Base-by-base conservation (phyloP, 1,140 invertebrate genomes). In the Ctenoplectra terminalis region DNA sequence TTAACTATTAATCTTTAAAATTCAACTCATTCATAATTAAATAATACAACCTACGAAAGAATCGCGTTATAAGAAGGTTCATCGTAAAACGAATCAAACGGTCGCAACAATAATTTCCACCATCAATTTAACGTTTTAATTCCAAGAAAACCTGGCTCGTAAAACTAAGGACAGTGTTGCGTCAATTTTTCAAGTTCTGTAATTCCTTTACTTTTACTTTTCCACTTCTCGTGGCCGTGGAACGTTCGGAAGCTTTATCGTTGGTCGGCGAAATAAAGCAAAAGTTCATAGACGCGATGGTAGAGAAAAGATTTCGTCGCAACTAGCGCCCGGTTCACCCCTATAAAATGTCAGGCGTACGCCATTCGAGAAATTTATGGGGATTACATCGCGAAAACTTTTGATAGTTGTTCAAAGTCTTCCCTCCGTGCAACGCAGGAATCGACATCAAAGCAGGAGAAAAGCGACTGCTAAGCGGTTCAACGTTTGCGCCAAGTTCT, bases 401-500 rank as follows among this genome's bases (percentile, higher is more conserved):
- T 63, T 48, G 58, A 80, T 63, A 37, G 70, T 50, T 61, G 48
- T 63, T 80, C 56, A 34, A 31, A 20, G 46, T 26, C 20, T 3
- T n/a, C 3, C 17, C 13, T 8, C 23, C 3, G 0, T 40, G 67
- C 15, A n/a, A 60, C 17, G 31, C 31, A 6, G n/a, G 43, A 52
- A 13, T 34, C 46, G 58, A 73, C 48, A 34, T 79, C 67, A 61
- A 79, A 79, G 56, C 13, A 15, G 15, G 20, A 54, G 20, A 37
- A 52, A 43, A 29, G 56, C 56, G 31, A 46, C n/a, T 52, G 58
- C 56, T 43, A 71, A 79, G 37, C 60, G 70, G 56, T 73, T 60
- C 37, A 56, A 72, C 40, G 54, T 40, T 66, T 46, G 58, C 46
- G 61, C 29, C 52, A 48, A 73, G 82, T 84, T 84, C 15, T 61